A percentile compares a stretch with the other conserved stretches of the same genome.
These are phyloP conservation scores for Drosophila anomelani DNA, from an alignment of 2,888 invertebrate genomes.

Conservation along the genomic window DNA sequence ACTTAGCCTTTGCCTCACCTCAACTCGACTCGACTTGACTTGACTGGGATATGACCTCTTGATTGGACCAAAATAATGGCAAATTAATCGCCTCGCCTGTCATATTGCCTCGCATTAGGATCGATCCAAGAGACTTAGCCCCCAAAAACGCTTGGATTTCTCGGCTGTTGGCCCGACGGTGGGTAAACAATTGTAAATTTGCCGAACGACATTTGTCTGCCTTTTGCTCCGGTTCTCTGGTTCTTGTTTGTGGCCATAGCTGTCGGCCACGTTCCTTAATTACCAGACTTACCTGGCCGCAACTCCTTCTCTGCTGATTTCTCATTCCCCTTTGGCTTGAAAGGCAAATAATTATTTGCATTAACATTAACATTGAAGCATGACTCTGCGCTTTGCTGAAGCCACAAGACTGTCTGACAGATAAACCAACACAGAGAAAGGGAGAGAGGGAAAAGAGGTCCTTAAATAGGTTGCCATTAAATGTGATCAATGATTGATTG, in stretches of 20 bases:
- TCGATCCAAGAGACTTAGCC: conserved; percentile 24
- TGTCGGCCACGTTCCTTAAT: conserved; percentile 55
- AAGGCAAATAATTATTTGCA: conserved; percentile 48
- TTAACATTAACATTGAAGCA: conserved; percentile 39
- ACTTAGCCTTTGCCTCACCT: not conserved
- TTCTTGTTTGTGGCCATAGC: conserved; percentile 25
- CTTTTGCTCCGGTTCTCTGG: conserved; percentile 33
- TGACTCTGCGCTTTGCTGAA: conserved; percentile 55
- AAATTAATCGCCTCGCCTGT: conserved; percentile 26
- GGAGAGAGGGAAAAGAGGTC: not conserved
- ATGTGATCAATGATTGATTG: conserved; percentile 14
- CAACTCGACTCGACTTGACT: not conserved
- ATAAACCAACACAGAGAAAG: not conserved
- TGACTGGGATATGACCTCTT: conserved; percentile 22
- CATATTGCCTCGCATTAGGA: conserved; percentile 31
- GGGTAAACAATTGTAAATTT: conserved; percentile 70
- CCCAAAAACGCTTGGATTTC: conserved; percentile 23
- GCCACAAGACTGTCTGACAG: conserved; percentile 21
- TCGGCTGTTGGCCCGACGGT: conserved; percentile 38
- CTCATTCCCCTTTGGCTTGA: not conserved
- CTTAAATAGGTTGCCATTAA: conserved; percentile 4
- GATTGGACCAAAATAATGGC: conserved; percentile 29
- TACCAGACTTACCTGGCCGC: conserved; percentile 46
- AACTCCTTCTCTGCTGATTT: not conserved
- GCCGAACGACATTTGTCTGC: conserved; percentile 56